phyloP scores from a whole-genome alignment of 1,140 invertebrate genomes.

The Arctopsyche grandis region DNA sequence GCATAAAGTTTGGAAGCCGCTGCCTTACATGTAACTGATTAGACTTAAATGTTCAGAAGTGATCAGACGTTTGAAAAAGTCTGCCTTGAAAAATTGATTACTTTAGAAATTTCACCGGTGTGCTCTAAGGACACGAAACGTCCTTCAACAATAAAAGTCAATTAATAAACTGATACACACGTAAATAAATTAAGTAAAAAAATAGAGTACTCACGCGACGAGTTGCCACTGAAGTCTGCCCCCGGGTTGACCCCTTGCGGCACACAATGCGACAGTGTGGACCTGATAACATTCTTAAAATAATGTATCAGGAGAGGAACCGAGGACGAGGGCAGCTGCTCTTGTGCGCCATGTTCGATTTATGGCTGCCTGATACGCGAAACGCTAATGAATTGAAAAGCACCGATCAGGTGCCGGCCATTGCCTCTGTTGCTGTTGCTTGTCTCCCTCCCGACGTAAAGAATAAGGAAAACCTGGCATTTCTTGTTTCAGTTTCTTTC shows the following conservation, averaged over 20 bases:
- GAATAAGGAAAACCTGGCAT: background rate
- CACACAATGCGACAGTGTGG: slow-evolving; percentile 54
- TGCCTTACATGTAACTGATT: too few relatives aligned
- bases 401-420: slow-evolving; percentile 42
- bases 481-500: too few relatives aligned
- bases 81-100: too few relatives aligned
- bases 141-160: too few relatives aligned
- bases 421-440: slow-evolving; percentile 11
- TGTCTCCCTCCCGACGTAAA: background rate
- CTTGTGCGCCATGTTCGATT: slow-evolving; percentile 45
- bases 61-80: too few relatives aligned
- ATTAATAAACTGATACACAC: background rate
- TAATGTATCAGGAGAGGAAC: slow-evolving; percentile 52
- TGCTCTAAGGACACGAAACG: too few relatives aligned
- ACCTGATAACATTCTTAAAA: slow-evolving; percentile 54
- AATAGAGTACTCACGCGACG: background rate
- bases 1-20: too few relatives aligned
- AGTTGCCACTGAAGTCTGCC: slow-evolving; percentile 44
- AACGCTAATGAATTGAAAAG: slow-evolving; percentile 56
- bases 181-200: too few relatives aligned
- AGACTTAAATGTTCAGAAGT: too few relatives aligned
- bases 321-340: slow-evolving; percentile 38
- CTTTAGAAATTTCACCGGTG: too few relatives aligned
- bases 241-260: slow-evolving; percentile 51
- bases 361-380: slow-evolving; percentile 51